Base-by-base conservation (phyloP, 2,797 vertebrate species). In the Thripadectes ignobilis region DNA sequence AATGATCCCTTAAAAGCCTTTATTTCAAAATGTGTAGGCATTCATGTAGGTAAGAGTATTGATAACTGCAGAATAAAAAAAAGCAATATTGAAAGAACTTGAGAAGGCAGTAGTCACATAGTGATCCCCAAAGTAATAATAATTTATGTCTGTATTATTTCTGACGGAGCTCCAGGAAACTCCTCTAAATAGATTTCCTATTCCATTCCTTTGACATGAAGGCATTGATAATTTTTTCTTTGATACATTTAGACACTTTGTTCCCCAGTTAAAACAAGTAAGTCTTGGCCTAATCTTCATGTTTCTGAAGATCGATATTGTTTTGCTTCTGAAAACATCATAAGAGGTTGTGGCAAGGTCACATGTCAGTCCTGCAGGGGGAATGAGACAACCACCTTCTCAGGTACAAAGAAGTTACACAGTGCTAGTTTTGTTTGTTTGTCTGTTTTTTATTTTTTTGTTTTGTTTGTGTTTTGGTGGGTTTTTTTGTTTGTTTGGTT, bases 321-420 rank as follows among this genome's bases (percentile, higher is more conserved):
- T 5, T 51, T 63, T 68, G 4, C 6, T 8, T 67, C 27, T 29
- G 14, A 71, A 69, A 81, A 67, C 73, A 22, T 34, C 9, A 1
- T 34, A 46, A 49, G 30, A 71, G 7, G 13, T 1, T 39, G 11
- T 23, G 8, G 20, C 36, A 77, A 46, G 18, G 29, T 8, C 6
- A 29, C 19, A 22, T 0, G 0, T 46, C 32, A 32, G 11, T 48
- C 18, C 29, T 4, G 0, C 2, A 10, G 36, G 3, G 32, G 9
- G 36, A 49, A 18, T 23, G 5, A 84, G 32, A 48, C 8, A 30
- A 6, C 12, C 68, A 9, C 39, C 5, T 89, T 89, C 7, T 58
- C 30, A 29, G 12, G 3, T 6, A 36, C 17, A 34, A 48, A 79
- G n/a, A 49, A 34, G 12, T 39, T 59, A 74, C 79, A 61, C 9